Evolutionary conservation across 2,113 vertebrate genomes (phyloP).

Genomic region (Sphyrna mokarran): DNA sequence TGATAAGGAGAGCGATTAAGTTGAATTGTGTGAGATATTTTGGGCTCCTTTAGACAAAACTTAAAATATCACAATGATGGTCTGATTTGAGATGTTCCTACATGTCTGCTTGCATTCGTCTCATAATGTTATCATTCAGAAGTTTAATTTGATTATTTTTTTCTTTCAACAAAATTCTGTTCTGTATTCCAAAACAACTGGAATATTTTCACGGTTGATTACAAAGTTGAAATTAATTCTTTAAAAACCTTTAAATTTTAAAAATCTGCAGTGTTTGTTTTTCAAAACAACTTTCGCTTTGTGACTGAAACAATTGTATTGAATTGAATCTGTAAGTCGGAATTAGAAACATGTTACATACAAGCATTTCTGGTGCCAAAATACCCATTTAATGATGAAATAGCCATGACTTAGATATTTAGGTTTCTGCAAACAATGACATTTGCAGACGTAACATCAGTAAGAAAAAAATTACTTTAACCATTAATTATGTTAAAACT

Average conservation of each 20-base stretch:
- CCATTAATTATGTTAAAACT: not conserved
- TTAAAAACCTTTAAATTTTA: not conserved
- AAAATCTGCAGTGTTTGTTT: not conserved
- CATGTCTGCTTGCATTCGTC: not conserved
- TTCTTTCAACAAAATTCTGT: too few species aligned
- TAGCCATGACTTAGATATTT: not conserved
- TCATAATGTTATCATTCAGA: not conserved
- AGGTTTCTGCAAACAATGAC: not conserved
- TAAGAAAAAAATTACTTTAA: not conserved
- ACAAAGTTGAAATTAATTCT: not conserved
- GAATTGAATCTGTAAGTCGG: not conserved
- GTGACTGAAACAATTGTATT: not conserved
- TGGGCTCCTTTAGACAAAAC: not conserved
- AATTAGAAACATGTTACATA: not conserved
- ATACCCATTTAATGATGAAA: not conserved
- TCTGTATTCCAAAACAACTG: not conserved
- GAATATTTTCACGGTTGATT: not conserved
- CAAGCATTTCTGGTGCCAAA: not conserved
- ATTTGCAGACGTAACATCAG: not conserved
- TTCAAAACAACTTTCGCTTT: not conserved
- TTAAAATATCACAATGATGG: not conserved
- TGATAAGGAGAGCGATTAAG: not conserved
- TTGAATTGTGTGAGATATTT: not conserved
- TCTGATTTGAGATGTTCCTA: not conserved
- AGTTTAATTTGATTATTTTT: not conserved